Evolutionary conservation across 1,140 invertebrate species (phyloP), one percentile per base, ranked within the genome.

Genomic region (Hycleus cichorii): DNA sequence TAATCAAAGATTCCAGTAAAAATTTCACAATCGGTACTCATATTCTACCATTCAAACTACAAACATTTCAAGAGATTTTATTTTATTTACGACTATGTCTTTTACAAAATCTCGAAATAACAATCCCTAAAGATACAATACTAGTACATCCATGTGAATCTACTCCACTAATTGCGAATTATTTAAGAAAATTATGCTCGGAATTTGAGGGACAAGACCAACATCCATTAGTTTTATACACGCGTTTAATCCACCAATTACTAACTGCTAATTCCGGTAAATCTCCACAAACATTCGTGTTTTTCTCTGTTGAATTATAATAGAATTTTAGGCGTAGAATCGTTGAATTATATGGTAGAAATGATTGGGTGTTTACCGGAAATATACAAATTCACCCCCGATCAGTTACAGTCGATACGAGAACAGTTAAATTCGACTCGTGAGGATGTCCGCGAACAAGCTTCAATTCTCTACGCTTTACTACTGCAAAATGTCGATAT

Each of bases 1-100:
- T 73, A 6, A 62, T 75, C 8, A 70, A 72, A 38, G 76, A 77
- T 52, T 72, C 63, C 51, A 69, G 61, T 5, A 73, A 64, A 54
- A 68, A 71, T 64, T 80, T 80, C 59, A 78, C 82, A 2, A 71
- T 83, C 12, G 84, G 82, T 2, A 86, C 83, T 66, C 80, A 83
- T 49, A 78, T 82, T 52, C 66, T 89, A 44, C 82, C 87, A 39
- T 91, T 88, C 67, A 80, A 78, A 60, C 77, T 83, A 12, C 64
- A 77, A 38, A 80, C 83, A 2, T 87, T 82, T 67, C 78, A 80
- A 60, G 83, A 87, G 76, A 84, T 86, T 62, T 72, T 93, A 4
- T 76, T 84, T 3, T 93, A 92, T 73, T 72, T 91, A 51, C 79
- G 89, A 3, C 77, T 90, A 64, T 91, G 89, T 69, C 73, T 93